Evolutionary conservation across 2,113 vertebrate genomes (phyloP).

Genomic region (Nipponia nippon): DNA sequence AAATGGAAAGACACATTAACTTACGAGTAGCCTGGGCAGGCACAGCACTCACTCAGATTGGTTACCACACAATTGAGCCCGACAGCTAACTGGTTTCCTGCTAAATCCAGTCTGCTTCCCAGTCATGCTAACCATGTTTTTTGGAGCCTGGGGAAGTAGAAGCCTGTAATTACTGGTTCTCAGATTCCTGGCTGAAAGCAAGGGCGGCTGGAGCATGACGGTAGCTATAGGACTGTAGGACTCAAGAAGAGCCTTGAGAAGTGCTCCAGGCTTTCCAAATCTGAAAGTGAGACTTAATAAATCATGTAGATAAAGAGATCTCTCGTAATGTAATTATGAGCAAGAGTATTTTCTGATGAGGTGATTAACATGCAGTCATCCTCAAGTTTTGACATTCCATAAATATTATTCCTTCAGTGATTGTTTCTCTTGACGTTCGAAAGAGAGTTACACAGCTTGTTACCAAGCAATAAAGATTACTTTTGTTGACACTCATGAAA

Average conservation of each 20-base stretch:
- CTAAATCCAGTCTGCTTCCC: conserved; percentile 19
- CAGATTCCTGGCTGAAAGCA: background rate
- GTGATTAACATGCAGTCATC: conserved; percentile 46
- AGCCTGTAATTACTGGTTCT: background rate
- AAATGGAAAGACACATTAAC: background rate
- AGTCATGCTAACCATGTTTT: background rate
- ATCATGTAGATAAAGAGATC: background rate
- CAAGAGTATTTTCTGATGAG: conserved; percentile 25
- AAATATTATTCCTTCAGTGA: conserved; percentile 52
- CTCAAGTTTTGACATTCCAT: conserved; percentile 58
- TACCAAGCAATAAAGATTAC: conserved; percentile 57
- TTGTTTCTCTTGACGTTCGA: conserved; percentile 45
- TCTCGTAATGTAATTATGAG: conserved; percentile 30
- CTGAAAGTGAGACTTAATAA: background rate
- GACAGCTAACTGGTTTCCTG: conserved; percentile 13
- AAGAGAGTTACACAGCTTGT: conserved; percentile 47
- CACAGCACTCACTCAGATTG: conserved; percentile 2
- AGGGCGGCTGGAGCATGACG: background rate
- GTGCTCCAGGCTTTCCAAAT: background rate
- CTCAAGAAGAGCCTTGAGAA: background rate
- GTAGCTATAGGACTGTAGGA: background rate
- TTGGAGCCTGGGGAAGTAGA: background rate
- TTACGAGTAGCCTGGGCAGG: background rate
- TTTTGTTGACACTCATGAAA: conserved; percentile 66
- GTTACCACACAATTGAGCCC: background rate